A percentile compares a stretch with the other conserved stretches of the same genome.
Conservation (phyloP, 37 sponge, comb jelly and placozoan species). For the Halisarca cf. caerulea region DNA sequence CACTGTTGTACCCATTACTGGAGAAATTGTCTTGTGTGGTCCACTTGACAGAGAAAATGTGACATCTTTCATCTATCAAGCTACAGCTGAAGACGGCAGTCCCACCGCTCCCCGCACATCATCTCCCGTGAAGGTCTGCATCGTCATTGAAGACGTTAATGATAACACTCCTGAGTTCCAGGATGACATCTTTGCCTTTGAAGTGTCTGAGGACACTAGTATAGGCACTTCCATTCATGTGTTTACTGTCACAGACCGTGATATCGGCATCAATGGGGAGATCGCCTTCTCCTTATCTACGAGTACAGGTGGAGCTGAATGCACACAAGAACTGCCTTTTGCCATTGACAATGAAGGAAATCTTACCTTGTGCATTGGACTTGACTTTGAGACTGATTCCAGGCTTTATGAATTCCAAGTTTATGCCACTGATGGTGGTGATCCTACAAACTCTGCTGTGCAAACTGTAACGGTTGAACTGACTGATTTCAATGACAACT, state of each 20-base stretch:
- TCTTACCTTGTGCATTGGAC: background rate
- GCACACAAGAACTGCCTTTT: constrained; percentile 13
- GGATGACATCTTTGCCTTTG: constrained; percentile 33
- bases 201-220: constrained; percentile 37
- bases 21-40: constrained; percentile 45
- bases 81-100: constrained; percentile 43
- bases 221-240: background rate
- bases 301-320: background rate
- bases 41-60: constrained; percentile 55
- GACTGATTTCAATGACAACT: constrained; percentile 29
- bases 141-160: constrained; percentile 71
- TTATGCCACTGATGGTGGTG: constrained; percentile 21
- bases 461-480: background rate
- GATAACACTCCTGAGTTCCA: constrained; percentile 73
- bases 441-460: background rate
- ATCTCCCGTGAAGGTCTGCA: constrained; percentile 18
- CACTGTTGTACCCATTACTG: constrained; percentile 38
- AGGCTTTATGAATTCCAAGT: background rate
- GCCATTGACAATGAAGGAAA: constrained; percentile 10
- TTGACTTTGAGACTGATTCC: constrained; percentile 23
- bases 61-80: constrained; percentile 27
- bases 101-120: constrained; percentile 27
- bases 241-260: constrained; percentile 44
- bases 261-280: constrained; percentile 44
- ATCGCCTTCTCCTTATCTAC: constrained; percentile 8